These are phyloP conservation scores for Phocides pigmalion DNA, from an alignment of 1,140 invertebrate species.

Conservation along the genomic window DNA sequence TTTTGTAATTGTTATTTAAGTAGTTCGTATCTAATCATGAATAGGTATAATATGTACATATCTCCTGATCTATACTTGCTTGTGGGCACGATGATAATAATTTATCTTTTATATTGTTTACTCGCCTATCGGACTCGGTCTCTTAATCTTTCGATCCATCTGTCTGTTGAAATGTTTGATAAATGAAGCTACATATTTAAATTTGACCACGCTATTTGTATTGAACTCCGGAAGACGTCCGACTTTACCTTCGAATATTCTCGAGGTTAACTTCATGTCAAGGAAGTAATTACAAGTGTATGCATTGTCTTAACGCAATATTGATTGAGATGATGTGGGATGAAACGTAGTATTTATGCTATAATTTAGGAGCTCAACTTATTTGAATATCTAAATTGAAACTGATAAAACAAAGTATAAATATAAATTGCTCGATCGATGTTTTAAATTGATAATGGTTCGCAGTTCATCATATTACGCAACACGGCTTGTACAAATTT, in stretches of 20 bases:
- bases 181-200: conserved; percentile 20
- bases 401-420: background rate
- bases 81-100: background rate
- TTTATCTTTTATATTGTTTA: conserved; percentile 17
- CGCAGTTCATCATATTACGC: background rate
- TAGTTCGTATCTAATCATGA: conserved; percentile 13
- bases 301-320: conserved; percentile 5
- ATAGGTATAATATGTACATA: background rate
- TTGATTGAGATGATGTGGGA: background rate
- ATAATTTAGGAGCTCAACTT: background rate
- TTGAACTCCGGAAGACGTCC: conserved; percentile 17
- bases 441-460: background rate
- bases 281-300: conserved; percentile 17
- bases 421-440: background rate
- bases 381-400: background rate
- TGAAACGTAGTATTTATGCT: background rate
- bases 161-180: conserved; percentile 11
- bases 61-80: conserved; percentile 8
- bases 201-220: conserved; percentile 1
- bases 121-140: background rate
- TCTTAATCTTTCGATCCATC: background rate
- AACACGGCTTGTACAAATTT: background rate
- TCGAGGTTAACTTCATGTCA: conserved; percentile 17
- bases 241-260: conserved; percentile 7
- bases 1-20: conserved; percentile 12